These are phyloP conservation scores for Halichoeres trimaculatus DNA, from an alignment of 2,113 vertebrate species.

Conservation along the genomic window DNA sequence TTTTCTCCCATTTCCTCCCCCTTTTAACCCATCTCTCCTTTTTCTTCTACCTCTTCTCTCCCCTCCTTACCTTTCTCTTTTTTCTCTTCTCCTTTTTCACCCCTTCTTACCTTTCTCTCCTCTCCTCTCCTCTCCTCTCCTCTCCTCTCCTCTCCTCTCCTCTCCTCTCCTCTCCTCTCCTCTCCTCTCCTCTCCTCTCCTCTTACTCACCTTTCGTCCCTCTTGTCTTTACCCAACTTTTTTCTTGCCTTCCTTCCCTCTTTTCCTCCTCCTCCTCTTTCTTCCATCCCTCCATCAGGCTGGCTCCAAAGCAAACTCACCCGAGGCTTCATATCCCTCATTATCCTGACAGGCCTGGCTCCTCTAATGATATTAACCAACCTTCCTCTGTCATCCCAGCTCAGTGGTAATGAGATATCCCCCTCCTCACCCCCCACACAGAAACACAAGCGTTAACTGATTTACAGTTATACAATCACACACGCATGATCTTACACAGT, in stretches of 20 bases:
- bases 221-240: no score
- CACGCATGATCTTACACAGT: slow-evolving; percentile 44
- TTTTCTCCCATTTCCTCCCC: no score
- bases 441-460: slow-evolving; percentile 46
- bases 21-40: no score
- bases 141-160: no score
- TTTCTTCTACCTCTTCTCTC: no score
- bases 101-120: no score
- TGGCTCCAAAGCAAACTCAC: slow-evolving; percentile 43
- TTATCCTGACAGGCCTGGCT: slow-evolving; percentile 72
- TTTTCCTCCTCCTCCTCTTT: background rate
- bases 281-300: background rate
- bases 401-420: slow-evolving; percentile 64
- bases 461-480: slow-evolving; percentile 55
- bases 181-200: background rate
- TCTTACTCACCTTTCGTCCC: background rate
- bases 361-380: slow-evolving; percentile 76
- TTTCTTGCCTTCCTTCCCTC: background rate
- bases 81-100: no score
- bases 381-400: slow-evolving; percentile 65
- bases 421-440: slow-evolving; percentile 20
- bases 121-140: no score
- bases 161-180: no score
- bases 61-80: no score
- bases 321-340: slow-evolving; percentile 67